Evolutionary conservation across 2,888 invertebrate species (phyloP), one percentile per base, ranked within the genome.

Genomic region (Agriopis marginaria): DNA sequence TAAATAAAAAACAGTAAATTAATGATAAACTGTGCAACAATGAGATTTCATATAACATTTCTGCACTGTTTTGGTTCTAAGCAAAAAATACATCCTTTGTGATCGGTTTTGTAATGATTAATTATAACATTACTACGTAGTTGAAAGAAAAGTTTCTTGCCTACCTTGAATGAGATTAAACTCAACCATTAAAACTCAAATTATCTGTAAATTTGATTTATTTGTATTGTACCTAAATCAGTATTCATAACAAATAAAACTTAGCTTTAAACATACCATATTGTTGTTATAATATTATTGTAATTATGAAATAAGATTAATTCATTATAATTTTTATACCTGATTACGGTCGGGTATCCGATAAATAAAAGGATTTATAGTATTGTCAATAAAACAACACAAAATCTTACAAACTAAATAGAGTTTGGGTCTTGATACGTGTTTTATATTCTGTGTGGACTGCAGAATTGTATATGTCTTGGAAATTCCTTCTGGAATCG

Each of bases 381-480:
- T 58, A n/a, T 45, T 45, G 32, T 58, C 58, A 45, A 58, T 58
- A 47, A 47, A 58, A 47, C 58, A 45, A n/a, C 58, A 58, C 45
- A 58, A 47, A 12, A 58, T 47, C 45, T 58, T 58, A 58, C 58
- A 58, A 58, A 58, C 45, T 45, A 58, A 47, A 45, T 58, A 58
- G n/a, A 58, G 58, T 45, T 58, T 58, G 9, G 58, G 23, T 23
- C 10, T 58, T 0, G 58, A 58, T 11, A 58, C 58, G 32, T 58
- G 58, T 23, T 58, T 45, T 2, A 58, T 58, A n/a, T 23, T 45
- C 23, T 58, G 45, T 0, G 45, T 45, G 0, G 45, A 8, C 8
- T 12, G 23, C 23, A 58, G 7, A 47, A 58, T 58, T 2, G n/a
- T 47, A n/a, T n/a, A 58, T 8, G n/a, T 58, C 5, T 45, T 23